These are phyloP conservation scores for Toxostoma redivivum DNA, from an alignment of 2,113 vertebrate genomes.

Conservation along the genomic window DNA sequence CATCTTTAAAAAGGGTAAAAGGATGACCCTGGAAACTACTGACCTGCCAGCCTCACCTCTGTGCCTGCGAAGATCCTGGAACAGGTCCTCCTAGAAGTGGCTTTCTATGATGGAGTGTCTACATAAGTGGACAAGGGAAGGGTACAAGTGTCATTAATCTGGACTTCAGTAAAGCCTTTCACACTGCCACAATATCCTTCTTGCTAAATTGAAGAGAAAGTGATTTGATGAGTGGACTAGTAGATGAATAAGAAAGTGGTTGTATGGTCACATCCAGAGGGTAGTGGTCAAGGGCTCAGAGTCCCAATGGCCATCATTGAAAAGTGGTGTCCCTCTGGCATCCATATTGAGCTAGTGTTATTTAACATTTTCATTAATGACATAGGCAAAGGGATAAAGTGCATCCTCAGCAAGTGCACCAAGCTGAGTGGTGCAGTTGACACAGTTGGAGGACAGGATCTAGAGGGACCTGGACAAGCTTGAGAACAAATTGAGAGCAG, in stretches of 20 bases:
- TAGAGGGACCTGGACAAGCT: not conserved
- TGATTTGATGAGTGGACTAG: not conserved
- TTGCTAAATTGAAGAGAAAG: not conserved
- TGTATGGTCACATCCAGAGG: not conserved
- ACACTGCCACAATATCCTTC: not conserved
- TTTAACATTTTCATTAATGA: not conserved
- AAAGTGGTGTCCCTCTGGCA: not conserved
- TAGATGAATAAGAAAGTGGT: not conserved
- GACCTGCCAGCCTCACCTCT: not conserved
- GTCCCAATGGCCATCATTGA: not conserved
- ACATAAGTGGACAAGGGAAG: not conserved
- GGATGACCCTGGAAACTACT: not conserved
- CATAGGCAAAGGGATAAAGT: not conserved
- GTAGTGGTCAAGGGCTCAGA: not conserved
- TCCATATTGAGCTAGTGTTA: not conserved
- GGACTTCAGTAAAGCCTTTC: not conserved
- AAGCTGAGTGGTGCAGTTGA: not conserved
- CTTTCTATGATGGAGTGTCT: not conserved
- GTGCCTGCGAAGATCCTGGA: not conserved
- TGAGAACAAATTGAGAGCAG: fast-evolving
- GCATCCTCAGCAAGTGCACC: not conserved
- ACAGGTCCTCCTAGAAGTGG: not conserved
- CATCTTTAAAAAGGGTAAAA: not conserved
- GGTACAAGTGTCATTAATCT: not conserved
- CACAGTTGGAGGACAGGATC: not conserved